Evolutionary conservation across 2,888 invertebrate genomes (phyloP), one percentile per base, ranked within the genome.

Genomic region (Erebia palarica): DNA sequence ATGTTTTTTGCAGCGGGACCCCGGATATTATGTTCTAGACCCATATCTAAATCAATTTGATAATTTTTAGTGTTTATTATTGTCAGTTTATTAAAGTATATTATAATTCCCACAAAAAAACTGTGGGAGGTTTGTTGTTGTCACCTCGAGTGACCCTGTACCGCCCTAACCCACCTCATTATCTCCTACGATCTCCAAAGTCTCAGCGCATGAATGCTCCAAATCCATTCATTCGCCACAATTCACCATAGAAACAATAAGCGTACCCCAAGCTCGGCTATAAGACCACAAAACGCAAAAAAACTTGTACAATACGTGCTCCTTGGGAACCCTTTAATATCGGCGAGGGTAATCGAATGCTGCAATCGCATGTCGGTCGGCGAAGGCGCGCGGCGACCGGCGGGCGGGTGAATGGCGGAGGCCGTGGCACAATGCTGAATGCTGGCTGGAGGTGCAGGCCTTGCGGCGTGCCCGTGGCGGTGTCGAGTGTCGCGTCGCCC

Each of bases 281-380:
- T 91, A 90, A 88, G 87, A 88, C 82, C 83, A 84, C 78, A 87
- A 89, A 89, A 86, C 83, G 83, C 82, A 90, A 90, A 89, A 27
- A 87, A 79, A 75, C 80, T 78, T 82, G 84, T 84, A 86, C 87
- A 88, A 84, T 88, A 84, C 81, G 82, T 82, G 84, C 85, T 91
- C 88, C 90, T 92, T 91, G 88, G 92, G 90, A 91, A 92, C 91
- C 90, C 88, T 91, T 92, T 91, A 88, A 86, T 84, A 82, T 81
- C 82, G 80, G 85, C 82, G 85, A 88, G 84, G 92, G 93, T 90
- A 93, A 93, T 93, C 93, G 93, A 92, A 93, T 91, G 86, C 88
- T 89, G 91, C 87, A 88, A 92, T 91, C 86, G 88, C 90, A 91
- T 89, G 88, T 85, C 86, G 85, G 86, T 81, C 78, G 80, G 81